Evolutionary conservation across 2,888 invertebrate species (phyloP).

Genomic region (Plusia festucae): DNA sequence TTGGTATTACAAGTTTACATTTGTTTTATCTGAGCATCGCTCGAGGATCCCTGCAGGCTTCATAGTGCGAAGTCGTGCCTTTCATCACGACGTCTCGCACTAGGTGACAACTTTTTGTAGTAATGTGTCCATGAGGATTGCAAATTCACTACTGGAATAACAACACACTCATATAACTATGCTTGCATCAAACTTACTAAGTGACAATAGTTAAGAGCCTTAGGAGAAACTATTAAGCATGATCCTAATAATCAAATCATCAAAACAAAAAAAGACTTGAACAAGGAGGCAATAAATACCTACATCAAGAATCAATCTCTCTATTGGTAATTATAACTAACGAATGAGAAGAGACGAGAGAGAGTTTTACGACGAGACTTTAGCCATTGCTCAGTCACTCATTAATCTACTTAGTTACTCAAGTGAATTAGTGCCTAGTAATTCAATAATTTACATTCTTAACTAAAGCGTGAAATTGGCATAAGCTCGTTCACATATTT

Average conservation of each 20-base stretch:
- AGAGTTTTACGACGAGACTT: neutral
- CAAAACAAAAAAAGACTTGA: too few species aligned
- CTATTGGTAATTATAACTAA: neutral
- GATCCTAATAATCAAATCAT: too few species aligned
- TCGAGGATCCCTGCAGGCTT: neutral
- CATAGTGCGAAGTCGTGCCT: slow-evolving; percentile 9
- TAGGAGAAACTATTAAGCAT: too few species aligned
- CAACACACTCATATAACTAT: too few species aligned
- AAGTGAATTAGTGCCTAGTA: neutral
- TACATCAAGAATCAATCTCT: neutral
- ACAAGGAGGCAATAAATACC: neutral
- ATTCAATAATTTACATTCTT: slow-evolving; percentile 5
- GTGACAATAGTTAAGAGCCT: too few species aligned
- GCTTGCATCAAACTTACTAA: too few species aligned
- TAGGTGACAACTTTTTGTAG: slow-evolving; percentile 1
- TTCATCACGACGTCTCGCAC: slow-evolving; percentile 1
- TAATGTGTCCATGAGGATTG: neutral
- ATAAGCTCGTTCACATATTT: neutral
- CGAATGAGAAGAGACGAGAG: too few species aligned
- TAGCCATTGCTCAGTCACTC: neutral
- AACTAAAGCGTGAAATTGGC: neutral
- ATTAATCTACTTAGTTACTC: neutral
- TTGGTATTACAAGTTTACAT: slow-evolving; percentile 1
- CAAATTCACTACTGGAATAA: neutral
- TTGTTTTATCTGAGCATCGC: neutral